Percentiles rank a stretch among this genome's conserved stretches.
Conservation (phyloP, 2,888 invertebrate species). For the Toxonevra muliebris region DNA sequence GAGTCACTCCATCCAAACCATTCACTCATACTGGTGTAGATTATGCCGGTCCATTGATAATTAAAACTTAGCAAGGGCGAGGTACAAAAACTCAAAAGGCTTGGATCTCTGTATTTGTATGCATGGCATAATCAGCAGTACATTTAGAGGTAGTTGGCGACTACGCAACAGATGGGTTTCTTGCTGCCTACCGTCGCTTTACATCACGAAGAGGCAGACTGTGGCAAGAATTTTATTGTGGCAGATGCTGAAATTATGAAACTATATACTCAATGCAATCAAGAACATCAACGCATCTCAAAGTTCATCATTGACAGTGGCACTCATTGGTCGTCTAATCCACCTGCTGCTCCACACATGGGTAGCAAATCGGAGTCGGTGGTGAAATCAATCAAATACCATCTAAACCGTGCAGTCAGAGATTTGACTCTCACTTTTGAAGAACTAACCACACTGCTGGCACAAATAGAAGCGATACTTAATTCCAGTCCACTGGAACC, state of each 20-base stretch:
- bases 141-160: constrained; percentile 26
- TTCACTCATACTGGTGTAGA: constrained; percentile 28
- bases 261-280: constrained; percentile 16
- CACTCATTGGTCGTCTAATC: constrained; percentile 22
- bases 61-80: constrained; percentile 24
- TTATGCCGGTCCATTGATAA: constrained; percentile 36
- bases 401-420: constrained; percentile 9
- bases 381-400: constrained; percentile 15
- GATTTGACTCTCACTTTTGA: constrained; percentile 16
- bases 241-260: constrained; percentile 25
- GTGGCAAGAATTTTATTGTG: constrained; percentile 31
- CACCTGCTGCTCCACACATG: constrained; percentile 13
- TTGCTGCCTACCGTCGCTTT: constrained; percentile 28
- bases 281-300: neutral
- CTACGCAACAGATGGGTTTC: constrained; percentile 11
- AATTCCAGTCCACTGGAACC: too few species aligned
- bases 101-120: constrained; percentile 28
- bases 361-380: constrained; percentile 13
- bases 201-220: constrained; percentile 24
- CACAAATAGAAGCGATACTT: too few species aligned
- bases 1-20: constrained; percentile 22
- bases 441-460: constrained; percentile 20
- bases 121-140: constrained; percentile 18
- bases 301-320: constrained; percentile 17
- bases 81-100: constrained; percentile 17